Conservation (phyloP, 2,113 vertebrate genomes). For the Saccopteryx bilineata region DNA sequence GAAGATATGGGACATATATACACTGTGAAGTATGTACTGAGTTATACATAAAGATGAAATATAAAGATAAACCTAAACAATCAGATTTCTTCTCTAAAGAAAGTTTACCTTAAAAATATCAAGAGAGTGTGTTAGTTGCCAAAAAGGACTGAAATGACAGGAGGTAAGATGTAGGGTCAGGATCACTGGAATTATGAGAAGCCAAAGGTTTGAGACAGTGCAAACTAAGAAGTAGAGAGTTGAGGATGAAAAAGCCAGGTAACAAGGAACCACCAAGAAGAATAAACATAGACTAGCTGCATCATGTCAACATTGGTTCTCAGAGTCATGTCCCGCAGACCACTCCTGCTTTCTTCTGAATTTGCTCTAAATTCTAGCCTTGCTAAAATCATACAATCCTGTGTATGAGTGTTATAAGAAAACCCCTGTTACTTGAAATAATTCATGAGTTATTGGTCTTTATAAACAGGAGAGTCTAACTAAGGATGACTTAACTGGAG, state of each 20-base stretch:
- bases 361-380: too few relatives aligned
- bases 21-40: too few relatives aligned
- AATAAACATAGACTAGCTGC: background rate
- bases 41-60: background rate
- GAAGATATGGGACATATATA: too few relatives aligned
- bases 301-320: background rate
- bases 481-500: background rate
- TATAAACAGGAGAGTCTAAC: background rate
- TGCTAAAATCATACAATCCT: background rate
- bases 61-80: too few relatives aligned
- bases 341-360: background rate
- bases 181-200: background rate
- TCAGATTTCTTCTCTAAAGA: too few relatives aligned
- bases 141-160: background rate
- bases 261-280: background rate
- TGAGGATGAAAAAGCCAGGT: background rate
- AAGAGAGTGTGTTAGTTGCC: background rate
- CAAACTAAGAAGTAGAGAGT: background rate
- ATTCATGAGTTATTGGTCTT: background rate
- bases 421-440: background rate
- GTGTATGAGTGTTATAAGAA: background rate
- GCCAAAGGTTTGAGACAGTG: background rate
- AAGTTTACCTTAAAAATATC: too few relatives aligned
- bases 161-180: background rate
- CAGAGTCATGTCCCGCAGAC: background rate